A percentile compares a stretch with the other conserved stretches of the same genome.
These are phyloP conservation scores for Megalops atlanticus DNA, from an alignment of 2,113 vertebrate genomes.

Conservation along the genomic window DNA sequence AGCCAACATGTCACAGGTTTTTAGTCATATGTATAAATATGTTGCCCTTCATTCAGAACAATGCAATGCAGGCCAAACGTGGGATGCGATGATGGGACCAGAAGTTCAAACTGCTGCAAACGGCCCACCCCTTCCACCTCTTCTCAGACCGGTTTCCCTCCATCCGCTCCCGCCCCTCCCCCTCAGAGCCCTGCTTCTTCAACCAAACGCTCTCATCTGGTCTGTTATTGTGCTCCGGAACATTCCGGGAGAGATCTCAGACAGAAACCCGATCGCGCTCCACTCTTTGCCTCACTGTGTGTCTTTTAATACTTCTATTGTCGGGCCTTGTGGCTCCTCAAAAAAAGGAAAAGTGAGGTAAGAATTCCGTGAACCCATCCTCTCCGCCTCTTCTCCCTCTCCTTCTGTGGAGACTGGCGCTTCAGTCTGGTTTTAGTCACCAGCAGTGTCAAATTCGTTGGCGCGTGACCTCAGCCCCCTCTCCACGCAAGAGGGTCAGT, in stretches of 20 bases:
- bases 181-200: conserved; percentile 28
- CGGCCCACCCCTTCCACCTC: background rate
- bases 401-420: background rate
- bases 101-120: background rate
- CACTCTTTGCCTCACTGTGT: background rate
- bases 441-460: conserved; percentile 25
- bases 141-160: background rate
- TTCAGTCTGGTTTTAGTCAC: background rate
- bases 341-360: background rate
- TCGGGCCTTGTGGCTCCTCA: background rate
- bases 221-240: conserved; percentile 17
- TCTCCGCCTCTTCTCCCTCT: background rate
- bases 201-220: background rate
- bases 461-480: background rate
- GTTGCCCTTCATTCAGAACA: background rate
- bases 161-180: background rate
- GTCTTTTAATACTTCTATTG: background rate
- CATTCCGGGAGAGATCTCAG: conserved; percentile 17
- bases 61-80: background rate
- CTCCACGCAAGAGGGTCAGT: background rate
- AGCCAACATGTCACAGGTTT: conserved; percentile 21
- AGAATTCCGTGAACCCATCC: background rate
- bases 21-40: background rate
- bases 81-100: background rate
- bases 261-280: conserved; percentile 24